Base-by-base conservation (phyloP, 1,140 invertebrate genomes). In the Drosophila micromelanica region DNA sequence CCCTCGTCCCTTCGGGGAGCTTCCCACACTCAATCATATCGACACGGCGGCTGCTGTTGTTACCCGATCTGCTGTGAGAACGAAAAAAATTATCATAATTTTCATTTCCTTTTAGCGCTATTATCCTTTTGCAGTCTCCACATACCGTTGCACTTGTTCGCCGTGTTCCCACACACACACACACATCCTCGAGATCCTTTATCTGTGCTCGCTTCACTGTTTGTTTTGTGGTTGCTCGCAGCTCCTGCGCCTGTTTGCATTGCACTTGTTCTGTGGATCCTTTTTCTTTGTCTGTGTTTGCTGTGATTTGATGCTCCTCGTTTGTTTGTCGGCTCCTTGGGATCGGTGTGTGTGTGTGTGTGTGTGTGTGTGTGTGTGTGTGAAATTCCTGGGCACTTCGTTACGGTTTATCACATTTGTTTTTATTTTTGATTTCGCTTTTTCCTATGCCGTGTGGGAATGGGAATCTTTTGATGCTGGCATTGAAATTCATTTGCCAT, bases 31-130 rank as follows among this genome's bases (percentile, higher is more conserved):
- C 70, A 77, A 73, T 89, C 79, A 78, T 84, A 84, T 73, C 65
- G 64, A 62, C 63, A 57, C 55, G 27, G 42, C 27, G 23, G 30
- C 35, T 23, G 60, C 77, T 61, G 72, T 57, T 80, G 84, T 89
- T 87, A 87, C 72, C 68, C 85, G 84, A 87, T 87, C 84, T 60
- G 61, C 79, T 87, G 82, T 87, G 82, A 87, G 84, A 87, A 87
- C 56, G 52, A 67, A 68, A 56, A 68, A 63, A 89, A 89, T 89
- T 89, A 89, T 89, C 85, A 89, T 89, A 89, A 90, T 90, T 89
- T 89, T 71, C 84, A 90, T 89, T 89, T 89, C 84, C 84, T 89
- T 61, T 78, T 82, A 76, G 77, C 65, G 79, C 76, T 74, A 89
- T 89, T 87, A 87, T 87, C 84, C 84, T 90, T 87, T 89, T 61